Evolutionary conservation across 2,797 vertebrate genomes (phyloP), one percentile per base, ranked within the genome.

Genomic region (Sebastiscus albofasciatus): DNA sequence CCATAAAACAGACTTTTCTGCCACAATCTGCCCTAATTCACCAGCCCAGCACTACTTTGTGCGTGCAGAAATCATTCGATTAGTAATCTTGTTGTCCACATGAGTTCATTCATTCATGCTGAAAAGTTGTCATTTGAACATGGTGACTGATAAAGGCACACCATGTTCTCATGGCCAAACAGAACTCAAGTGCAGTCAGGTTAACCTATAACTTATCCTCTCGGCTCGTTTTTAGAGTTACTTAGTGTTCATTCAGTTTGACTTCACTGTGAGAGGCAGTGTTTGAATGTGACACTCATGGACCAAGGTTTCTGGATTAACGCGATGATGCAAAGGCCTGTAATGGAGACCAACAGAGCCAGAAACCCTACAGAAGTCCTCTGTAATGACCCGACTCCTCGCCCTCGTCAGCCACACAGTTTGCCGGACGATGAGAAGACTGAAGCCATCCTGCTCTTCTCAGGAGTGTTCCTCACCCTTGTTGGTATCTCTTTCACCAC

Each of bases 401-500:
- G 29, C 90, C 93, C n/a, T 89, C 85, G 20, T 85, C 33, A 72
- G 83, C 0, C 87, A 65, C 85, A 62, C 65, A 75, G 89, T 20
- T 90, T 95, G 68, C 95, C 95, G 5, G 96, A 97, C 6, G 82
- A 90, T 0, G 93, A 96, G 87, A 98, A 97, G 89, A 93, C 95
- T 0, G 95, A 95, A 3, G 89, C 94, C 16, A 91, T 93, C 1
- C 84, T 97, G 52, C 86, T 98, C 62, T 96, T 97, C 78, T 97
- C 94, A 2, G 97, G 97, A 69, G 77, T 96, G 68, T 95, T 96
- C 89, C 88, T 98, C 67, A 93, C 92, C 11, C 81, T 97, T 59
- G 83, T 96, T 46, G 97, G 97, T 16, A 93, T 96, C 83, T 94
- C 94, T 2, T 96, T 97, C 88, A 97, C 95, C 0, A 52, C 93